Evolutionary conservation across 2,113 vertebrate genomes (phyloP), one percentile per base, ranked within the genome.

Genomic region (Pagrus major): DNA sequence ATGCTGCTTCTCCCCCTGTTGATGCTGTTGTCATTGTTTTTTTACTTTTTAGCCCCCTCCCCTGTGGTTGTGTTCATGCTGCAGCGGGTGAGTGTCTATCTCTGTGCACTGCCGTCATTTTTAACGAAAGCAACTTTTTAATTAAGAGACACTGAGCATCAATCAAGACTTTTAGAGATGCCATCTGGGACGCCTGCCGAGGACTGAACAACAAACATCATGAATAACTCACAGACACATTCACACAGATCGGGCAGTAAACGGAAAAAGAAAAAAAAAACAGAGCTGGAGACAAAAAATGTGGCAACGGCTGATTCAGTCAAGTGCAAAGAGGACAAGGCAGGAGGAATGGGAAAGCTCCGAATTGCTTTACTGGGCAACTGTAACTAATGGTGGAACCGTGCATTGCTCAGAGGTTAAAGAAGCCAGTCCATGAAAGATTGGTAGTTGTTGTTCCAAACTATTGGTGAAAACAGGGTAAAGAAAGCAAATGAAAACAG

Each of bases 61-160:
- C 80, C 71, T 41, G 68, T 54, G 70, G 54, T 77, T 81, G 65
- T 63, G 66, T 69, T 80, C 71, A 65, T 18, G 71, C 60, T 25
- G 67, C 76, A 64, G 39, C 18, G 33, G 46, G 64, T 65, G 64
- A 41, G 51, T 69, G 63, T 61, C 51, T 56, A 37, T 81, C 59
- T 80, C 63, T 46, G 54, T 65, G 82, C 59, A 49, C 73, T 71
- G 89, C 86, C 64, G 66, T 86, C 49, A 61, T 85, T 68, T 84
- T 85, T 92, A 93, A 89, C 65, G 55, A 83, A 77, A 89, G 92
- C 86, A 89, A 90, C 89, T 93, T 94, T 92, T 94, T 94, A 95
- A 95, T 95, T 95, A 94, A 94, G 89, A 91, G 79, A 91, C 82
- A 84, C 88, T 83, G 81, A 92, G 89, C 90, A 94, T 95, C 93